phyloP scores from a whole-genome alignment of 64 coral and sea anemone genomes.

The Cladopsammia gracilis region DNA sequence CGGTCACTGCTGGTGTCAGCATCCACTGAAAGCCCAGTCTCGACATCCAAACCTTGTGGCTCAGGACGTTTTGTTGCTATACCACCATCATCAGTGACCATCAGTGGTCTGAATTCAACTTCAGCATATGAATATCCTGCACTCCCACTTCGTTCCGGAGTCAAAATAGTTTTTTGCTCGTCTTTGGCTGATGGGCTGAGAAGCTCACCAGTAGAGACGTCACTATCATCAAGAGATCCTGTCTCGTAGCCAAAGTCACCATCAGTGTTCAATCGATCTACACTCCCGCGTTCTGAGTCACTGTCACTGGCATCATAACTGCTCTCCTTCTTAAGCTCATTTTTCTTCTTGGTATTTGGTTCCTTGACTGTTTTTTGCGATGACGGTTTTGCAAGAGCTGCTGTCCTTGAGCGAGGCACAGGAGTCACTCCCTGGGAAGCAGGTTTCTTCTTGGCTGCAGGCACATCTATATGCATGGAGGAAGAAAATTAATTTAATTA shows the following conservation, averaged over 20 bases:
- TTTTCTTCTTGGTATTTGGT: constrained; percentile 12
- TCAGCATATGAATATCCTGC: constrained; percentile 56
- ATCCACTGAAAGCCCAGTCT: background rate
- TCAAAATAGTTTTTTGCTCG: constrained; percentile 78
- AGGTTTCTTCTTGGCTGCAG: constrained; percentile 3
- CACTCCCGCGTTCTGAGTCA: constrained; percentile 79
- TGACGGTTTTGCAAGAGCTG: background rate
- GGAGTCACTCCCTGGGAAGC: constrained; percentile 1
- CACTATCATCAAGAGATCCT: constrained; percentile 88
- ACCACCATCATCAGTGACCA: constrained; percentile 18
- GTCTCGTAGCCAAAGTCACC: constrained; percentile 95
- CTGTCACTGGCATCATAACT: constrained; percentile 96
- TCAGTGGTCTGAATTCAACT: constrained; percentile 47
- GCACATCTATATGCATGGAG: background rate
- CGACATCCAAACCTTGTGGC: background rate
- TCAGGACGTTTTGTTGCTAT: background rate
- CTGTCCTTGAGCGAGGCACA: constrained; percentile 12
- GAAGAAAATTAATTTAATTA: background rate
- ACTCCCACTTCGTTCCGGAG: background rate
- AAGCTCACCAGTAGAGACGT: constrained; percentile 79
- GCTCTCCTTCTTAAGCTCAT: constrained; percentile 77
- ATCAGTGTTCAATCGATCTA: constrained; percentile 70
- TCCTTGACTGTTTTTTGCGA: constrained; percentile 12
- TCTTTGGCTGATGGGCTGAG: constrained; percentile 83
- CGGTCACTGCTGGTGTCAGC: background rate